phyloP scores from a whole-genome alignment of 2,797 vertebrate species.

The Tauraco hartlaubi region DNA sequence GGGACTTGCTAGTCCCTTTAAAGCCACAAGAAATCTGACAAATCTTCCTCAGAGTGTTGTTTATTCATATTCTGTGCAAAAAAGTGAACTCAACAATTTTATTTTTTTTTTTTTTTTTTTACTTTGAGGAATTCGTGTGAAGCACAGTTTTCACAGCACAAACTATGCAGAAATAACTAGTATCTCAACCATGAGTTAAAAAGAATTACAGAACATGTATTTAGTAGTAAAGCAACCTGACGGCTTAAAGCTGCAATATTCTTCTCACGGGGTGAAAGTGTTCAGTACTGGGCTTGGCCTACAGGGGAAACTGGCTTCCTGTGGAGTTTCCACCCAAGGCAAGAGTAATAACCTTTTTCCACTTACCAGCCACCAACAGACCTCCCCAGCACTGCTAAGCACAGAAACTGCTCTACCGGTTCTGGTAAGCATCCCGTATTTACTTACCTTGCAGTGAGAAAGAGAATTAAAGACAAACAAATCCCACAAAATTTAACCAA shows the following conservation, averaged over 20 bases:
- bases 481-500: slow-evolving; percentile 20
- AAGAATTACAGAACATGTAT: slow-evolving; percentile 58
- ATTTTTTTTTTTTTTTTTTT: background rate
- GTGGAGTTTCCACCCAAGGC: slow-evolving; percentile 1
- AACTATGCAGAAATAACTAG: slow-evolving; percentile 48
- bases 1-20: slow-evolving; percentile 2
- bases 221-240: slow-evolving; percentile 67
- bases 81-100: slow-evolving; percentile 9
- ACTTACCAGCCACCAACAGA: background rate
- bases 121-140: slow-evolving; percentile 4
- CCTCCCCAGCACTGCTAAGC: background rate
- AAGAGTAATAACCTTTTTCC: background rate
- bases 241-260: slow-evolving; percentile 58
- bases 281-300: slow-evolving; percentile 23
- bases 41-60: background rate
- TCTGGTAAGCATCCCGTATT: background rate
- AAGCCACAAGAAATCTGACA: slow-evolving; percentile 34
- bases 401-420: background rate
- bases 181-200: slow-evolving; percentile 52
- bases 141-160: slow-evolving; percentile 66
- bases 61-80: slow-evolving; percentile 43
- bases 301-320: background rate
- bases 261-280: slow-evolving; percentile 19
- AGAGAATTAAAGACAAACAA: slow-evolving; percentile 2
- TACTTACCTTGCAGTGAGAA: slow-evolving; percentile 68